Evolutionary conservation across 2,797 vertebrate genomes (phyloP), one percentile per base, ranked within the genome.

Genomic region (Syngnathus acus): DNA sequence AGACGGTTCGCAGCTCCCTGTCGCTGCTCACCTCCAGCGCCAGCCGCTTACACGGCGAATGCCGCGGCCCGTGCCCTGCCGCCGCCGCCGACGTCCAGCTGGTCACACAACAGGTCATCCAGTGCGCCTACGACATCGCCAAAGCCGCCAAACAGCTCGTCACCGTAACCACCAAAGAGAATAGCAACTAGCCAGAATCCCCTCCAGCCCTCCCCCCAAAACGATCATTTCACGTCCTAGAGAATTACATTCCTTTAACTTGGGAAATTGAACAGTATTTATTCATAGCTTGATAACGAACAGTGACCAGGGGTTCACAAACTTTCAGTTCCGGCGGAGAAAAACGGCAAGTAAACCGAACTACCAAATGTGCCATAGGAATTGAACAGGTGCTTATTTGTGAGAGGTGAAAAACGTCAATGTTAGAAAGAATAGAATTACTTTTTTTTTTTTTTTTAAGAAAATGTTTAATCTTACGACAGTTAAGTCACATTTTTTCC

Each of bases 101-200:
- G 88, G 94, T 95, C 87, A 98, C 96, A 0, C 97, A 99, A 90
- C 96, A 98, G 89, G 96, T 99, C 76, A 99, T 99, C 87, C 97
- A 99, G 92, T 99, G 96, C 71, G 97, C 97, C 39, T 99, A 98
- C 3, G 97, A 99, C 89, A 99, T 99, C 32, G 97, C 96, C 91
- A 99, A 99, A 90, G 97, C 96, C 0, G 97, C 97, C 70, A 99
- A 99, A 73, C 96, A 98, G 89, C 94, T 99, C 59, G 97, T 99
- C 80, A 99, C 96, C 76, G 95, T 98, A 90, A 99, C 95, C 76
- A 98, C 97, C 94, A 99, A 97, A 95, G 97, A 99, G 91, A 98
- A 97, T 87, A 97, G 87, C 92, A 89, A 89, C 80, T 90, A 81
- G 80, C 67, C 62, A 61, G 72, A 79, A 59, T 60, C 77, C 78